Percentiles rank a stretch among this genome's conserved stretches.
These are phyloP conservation scores for Diacarnus erythraeanus DNA, from an alignment of 37 sponge, comb jelly and placozoan species.

Conservation along the genomic window DNA sequence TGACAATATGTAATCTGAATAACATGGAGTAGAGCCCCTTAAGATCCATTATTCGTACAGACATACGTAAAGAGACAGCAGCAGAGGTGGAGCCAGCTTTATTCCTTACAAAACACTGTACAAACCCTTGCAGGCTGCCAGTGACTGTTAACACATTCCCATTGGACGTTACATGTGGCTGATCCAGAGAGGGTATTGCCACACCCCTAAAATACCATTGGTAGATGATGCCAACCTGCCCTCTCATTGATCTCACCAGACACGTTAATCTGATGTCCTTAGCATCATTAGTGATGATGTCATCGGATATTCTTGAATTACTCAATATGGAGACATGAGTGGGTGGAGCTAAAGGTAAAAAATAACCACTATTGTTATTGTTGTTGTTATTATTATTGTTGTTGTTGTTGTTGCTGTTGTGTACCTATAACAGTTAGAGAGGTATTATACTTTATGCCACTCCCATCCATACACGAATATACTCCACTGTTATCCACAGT, in stretches of 20 bases:
- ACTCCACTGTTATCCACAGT: background rate
- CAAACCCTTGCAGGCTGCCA: background rate
- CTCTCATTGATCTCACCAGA: background rate
- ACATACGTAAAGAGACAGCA: background rate
- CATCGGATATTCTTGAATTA: background rate
- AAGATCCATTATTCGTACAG: too few relatives aligned
- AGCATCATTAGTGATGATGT: background rate
- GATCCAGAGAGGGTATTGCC: background rate
- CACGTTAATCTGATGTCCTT: background rate
- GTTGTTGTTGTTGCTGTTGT: background rate
- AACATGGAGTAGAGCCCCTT: too few relatives aligned
- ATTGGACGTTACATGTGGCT: background rate
- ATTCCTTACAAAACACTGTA: constrained; percentile 16
- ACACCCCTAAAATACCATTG: constrained; percentile 2
- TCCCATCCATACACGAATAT: background rate
- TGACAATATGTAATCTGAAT: too few relatives aligned
- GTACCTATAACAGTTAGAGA: background rate
- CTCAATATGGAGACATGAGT: background rate
- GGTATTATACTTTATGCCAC: background rate
- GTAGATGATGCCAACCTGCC: background rate
- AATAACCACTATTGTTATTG: too few relatives aligned
- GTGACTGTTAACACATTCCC: background rate
- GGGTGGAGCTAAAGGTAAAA: background rate
- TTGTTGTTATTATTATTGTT: background rate
- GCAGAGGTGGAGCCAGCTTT: background rate